A percentile compares a stretch with the other conserved stretches of the same genome.
Conservation (phyloP, 2,113 vertebrate genomes). For the Vulpes ferrilata region DNA sequence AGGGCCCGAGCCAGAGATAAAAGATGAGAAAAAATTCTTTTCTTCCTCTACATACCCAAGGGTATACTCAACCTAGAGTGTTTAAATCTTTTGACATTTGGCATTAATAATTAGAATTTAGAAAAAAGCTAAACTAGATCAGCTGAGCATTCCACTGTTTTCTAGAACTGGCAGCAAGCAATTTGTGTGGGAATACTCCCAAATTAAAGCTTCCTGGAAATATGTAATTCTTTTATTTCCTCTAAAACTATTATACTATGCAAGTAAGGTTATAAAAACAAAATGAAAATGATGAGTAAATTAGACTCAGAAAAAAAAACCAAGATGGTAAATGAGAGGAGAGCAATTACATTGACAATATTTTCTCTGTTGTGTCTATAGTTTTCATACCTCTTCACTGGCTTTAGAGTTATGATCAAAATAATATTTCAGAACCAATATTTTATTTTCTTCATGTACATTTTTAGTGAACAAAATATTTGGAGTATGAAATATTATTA, state of each 20-base stretch:
- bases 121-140: not conserved
- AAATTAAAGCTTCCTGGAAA: constrained; percentile 26
- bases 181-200: not conserved
- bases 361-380: constrained; percentile 48
- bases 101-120: not conserved
- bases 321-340: constrained; percentile 55
- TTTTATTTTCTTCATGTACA: not conserved
- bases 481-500: constrained; percentile 39
- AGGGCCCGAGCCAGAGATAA: not conserved
- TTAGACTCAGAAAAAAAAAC: not conserved
- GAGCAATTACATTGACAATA: constrained; percentile 4
- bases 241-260: constrained; percentile 9
- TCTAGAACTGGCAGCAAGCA: not conserved
- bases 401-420: not conserved
- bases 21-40: not conserved
- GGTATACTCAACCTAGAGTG: not conserved
- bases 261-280: constrained; percentile 56
- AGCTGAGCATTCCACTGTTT: not conserved
- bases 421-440: constrained; percentile 29
- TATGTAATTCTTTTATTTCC: constrained; percentile 16
- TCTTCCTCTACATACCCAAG: not conserved
- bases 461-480: constrained; percentile 47
- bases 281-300: constrained; percentile 52
- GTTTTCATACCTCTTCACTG: constrained; percentile 9
- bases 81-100: constrained; percentile 32